Evolutionary conservation across 2,888 invertebrate species (phyloP), one percentile per base, ranked within the genome.

Genomic region (Cabera pusaria): DNA sequence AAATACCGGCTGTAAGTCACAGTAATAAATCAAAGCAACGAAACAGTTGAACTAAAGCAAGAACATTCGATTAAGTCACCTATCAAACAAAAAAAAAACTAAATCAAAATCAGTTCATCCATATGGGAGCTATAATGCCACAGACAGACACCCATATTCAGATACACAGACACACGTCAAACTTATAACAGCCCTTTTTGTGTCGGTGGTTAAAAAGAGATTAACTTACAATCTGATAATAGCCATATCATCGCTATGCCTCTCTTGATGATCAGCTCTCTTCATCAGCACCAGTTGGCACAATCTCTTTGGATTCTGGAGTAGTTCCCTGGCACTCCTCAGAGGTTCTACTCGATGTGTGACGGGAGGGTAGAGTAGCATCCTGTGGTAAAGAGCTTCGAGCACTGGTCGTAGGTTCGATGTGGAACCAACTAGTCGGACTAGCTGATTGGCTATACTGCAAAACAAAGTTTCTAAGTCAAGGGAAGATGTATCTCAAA

Each of bases 331-430:
- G 1, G 96, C 91, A 51, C 96, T 96, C 46, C 95, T 92, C 12
- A 98, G 68, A 0, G 97, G 95, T 59, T 98, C 97, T 4, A 96
- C 91, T 21, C 98, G 91, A 70, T 97, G 96, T 21, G 93, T 91
- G 0, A 96, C 93, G 0, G 96, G 95, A 6, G 98, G 97, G 76
- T 97, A 93, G 0, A 98, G 90, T 2, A 98, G 82, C 94, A 98
- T 97, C 36, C 98, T 91, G 76, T 98, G 98, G 70, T 98, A 98
- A 1, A 98, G 90, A 0, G 98, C 97, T 72, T 98, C 98, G 23
- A 98, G 81, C 21, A 98, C 97, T 4, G 98, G 97, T 6, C 98
- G 91, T 25, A 98, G 81, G n/a, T 94, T 93, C 0, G 95, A 93
- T 10, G 96, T 95, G 18, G 95, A 93, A 0, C 98, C 98, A 0